Evolutionary conservation across 2,113 vertebrate genomes (phyloP), one percentile per base, ranked within the genome.

Genomic region (Syngnathus floridae): DNA sequence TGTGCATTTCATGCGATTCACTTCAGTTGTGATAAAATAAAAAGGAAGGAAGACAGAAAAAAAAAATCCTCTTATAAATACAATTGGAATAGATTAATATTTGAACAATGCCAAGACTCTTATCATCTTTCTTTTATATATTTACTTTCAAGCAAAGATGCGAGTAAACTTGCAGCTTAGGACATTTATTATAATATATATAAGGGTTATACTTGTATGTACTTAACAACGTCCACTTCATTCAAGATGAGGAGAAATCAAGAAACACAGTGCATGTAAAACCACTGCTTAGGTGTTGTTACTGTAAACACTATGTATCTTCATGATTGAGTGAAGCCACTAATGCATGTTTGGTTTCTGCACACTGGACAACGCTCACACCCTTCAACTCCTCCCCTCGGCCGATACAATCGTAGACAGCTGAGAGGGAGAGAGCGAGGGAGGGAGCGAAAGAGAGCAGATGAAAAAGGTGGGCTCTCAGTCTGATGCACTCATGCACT

Each of bases 401-500:
- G 82, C 78, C 81, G 85, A 82, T 76, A 73, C 81, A 82, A 70
- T 74, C 77, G 87, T 76, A 75, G 70, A 67, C 77, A 81, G 84
- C 84, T 79, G 69, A 62, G 68, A 67, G 68, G 60, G 57, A 65
- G 57, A 69, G 69, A 37, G 70, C 65, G 67, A 65, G 65, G 55
- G 62, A 66, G 75, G 66, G 57, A 65, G 71, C 51, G 54, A 68
- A 68, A 52, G 68, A 70, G 49, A 64, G 74, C 59, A 64, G 65
- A 66, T 41, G 68, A 68, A 57, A 46, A 70, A 69, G 72, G 86
- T 63, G 83, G 59, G 63, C 65, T 82, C 78, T 73, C 72, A 62
- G 78, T 81, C 74, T 85, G 78, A 80, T 86, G 84, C 79, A 77
- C 82, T 87, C 82, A 79, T 86, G 83, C 78, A 77, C 82, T 87